These are phyloP conservation scores for Charanyca ferruginea DNA, from an alignment of 2,888 invertebrate species.

Conservation along the genomic window DNA sequence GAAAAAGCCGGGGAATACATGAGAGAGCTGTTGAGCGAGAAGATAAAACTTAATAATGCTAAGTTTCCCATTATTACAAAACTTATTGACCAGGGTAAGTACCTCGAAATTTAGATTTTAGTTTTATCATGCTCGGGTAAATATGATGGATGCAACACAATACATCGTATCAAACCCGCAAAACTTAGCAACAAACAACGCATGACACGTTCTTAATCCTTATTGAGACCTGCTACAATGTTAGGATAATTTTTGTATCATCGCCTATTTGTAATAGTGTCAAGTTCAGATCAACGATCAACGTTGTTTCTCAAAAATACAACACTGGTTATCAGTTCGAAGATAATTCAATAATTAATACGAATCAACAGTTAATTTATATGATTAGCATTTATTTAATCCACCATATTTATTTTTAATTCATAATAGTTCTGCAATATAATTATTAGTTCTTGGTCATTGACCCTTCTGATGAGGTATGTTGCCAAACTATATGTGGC, in stretches of 20 bases:
- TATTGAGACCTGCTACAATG: no score
- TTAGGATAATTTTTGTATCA: no score
- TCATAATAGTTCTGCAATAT: conserved; percentile 7
- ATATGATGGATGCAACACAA: no score
- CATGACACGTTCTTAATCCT: no score
- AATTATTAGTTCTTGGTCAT: conserved; percentile 41
- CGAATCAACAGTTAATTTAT: background rate
- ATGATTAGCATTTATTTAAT: background rate
- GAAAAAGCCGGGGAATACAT: conserved; percentile 95
- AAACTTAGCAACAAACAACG: background rate
- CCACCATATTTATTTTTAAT: background rate
- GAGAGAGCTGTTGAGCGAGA: conserved; percentile 93
- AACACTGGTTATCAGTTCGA: no score
- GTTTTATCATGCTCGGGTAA: no score
- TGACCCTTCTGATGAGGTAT: conserved; percentile 30
- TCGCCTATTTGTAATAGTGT: no score
- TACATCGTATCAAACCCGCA: background rate
- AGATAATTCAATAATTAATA: background rate
- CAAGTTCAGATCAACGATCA: no score
- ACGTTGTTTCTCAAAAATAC: background rate
- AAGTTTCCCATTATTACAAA: conserved; percentile 93
- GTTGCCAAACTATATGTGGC: conserved; percentile 45
- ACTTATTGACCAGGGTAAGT: conserved; percentile 94
- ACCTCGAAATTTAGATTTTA: background rate
- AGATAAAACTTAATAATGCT: conserved; percentile 92